Percentiles rank a stretch among this genome's conserved stretches.
Conservation (phyloP, 2,797 vertebrate species). For the Sebastes kiyomatsui region DNA sequence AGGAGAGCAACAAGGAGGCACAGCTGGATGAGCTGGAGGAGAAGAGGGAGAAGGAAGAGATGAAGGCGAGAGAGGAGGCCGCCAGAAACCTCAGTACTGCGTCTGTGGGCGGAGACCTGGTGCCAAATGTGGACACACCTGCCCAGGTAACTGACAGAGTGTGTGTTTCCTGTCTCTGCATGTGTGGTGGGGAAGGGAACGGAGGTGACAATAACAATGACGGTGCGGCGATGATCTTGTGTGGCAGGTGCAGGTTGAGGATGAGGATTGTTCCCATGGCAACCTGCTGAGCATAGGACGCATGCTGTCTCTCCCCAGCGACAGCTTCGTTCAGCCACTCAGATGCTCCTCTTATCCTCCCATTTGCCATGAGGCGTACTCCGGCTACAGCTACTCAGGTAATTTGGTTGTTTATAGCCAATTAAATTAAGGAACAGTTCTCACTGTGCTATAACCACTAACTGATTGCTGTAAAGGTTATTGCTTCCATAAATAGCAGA, state of each 20-base stretch:
- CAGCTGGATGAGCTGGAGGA: slow-evolving; percentile 89
- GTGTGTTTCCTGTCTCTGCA: slow-evolving; percentile 2
- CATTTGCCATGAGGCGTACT: slow-evolving; percentile 66
- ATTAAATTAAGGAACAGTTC: slow-evolving; percentile 44
- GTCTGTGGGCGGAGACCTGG: slow-evolving; percentile 30
- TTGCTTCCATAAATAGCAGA: slow-evolving; percentile 47
- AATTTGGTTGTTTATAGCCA: slow-evolving; percentile 45
- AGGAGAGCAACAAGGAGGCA: slow-evolving; percentile 95
- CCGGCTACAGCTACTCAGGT: slow-evolving; percentile 77
- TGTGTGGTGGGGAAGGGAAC: background rate
- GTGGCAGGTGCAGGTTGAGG: slow-evolving; percentile 78
- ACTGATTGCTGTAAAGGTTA: slow-evolving; percentile 51
- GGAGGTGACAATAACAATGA: slow-evolving; percentile 31
- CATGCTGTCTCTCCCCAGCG: slow-evolving; percentile 93
- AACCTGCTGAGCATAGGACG: slow-evolving; percentile 85
- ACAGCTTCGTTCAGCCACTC: slow-evolving; percentile 89
- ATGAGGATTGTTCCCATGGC: slow-evolving; percentile 78
- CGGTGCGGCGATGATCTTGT: slow-evolving; percentile 42
- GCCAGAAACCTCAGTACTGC: slow-evolving; percentile 40
- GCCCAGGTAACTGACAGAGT: slow-evolving; percentile 72
- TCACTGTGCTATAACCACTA: slow-evolving; percentile 30
- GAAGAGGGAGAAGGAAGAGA: slow-evolving; percentile 86
- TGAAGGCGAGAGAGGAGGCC: slow-evolving; percentile 77
- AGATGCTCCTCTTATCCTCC: slow-evolving; percentile 76
- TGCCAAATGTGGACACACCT: slow-evolving; percentile 48